These are phyloP conservation scores for Hippocampus barbouri DNA, from an alignment of 2,113 vertebrate species.

Conservation along the genomic window DNA sequence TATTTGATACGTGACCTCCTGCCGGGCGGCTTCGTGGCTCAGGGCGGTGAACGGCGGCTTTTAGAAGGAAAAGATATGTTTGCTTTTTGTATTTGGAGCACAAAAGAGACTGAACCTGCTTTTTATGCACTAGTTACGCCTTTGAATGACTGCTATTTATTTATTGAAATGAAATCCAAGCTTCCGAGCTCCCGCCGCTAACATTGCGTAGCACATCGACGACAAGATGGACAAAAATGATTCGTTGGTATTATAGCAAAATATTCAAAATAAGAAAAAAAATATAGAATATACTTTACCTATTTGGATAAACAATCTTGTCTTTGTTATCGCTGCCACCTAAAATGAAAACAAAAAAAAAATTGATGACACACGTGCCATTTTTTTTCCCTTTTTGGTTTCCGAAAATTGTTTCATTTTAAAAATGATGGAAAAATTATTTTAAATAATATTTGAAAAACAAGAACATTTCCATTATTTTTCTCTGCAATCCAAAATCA, in stretches of 20 bases:
- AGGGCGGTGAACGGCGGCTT: background rate
- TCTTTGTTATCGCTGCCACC: background rate
- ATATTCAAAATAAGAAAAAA: background rate
- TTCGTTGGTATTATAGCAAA: background rate
- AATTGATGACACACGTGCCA: too few relatives aligned
- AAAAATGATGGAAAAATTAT: background rate
- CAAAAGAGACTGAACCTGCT: slow-evolving; percentile 1
- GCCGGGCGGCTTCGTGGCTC: background rate
- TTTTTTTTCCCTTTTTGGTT: background rate
- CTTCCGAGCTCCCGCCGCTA: background rate
- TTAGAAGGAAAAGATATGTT: background rate
- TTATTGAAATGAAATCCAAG: background rate
- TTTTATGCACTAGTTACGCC: slow-evolving; percentile 6
- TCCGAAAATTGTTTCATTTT: background rate
- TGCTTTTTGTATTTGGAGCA: background rate
- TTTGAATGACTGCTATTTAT: background rate
- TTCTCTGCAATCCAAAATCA: too few relatives aligned
- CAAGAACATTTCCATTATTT: too few relatives aligned
- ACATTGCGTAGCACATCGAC: background rate
- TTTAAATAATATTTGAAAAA: too few relatives aligned
- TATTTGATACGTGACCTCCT: background rate
- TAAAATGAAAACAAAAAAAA: background rate
- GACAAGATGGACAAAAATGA: background rate
- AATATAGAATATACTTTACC: background rate
- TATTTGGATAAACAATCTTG: background rate